Evolutionary conservation across 2,113 vertebrate genomes (phyloP).

Genomic region (Paradoxurus hermaphroditus): DNA sequence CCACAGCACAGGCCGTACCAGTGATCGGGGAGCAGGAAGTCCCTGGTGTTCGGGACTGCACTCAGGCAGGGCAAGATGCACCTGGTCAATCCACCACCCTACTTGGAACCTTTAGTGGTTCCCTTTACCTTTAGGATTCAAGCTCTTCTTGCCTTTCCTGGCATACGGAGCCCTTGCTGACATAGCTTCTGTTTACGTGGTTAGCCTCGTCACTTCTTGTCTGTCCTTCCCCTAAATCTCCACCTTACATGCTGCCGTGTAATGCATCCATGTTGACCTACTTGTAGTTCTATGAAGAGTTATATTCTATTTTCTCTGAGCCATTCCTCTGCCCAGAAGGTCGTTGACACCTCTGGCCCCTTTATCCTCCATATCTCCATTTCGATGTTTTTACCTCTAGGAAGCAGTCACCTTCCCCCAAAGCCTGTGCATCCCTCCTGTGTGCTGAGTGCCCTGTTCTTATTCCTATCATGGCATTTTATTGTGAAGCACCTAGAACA

Average conservation of each 20-base stretch:
- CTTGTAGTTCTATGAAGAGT: neutral
- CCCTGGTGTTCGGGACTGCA: neutral
- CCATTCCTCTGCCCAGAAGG: neutral
- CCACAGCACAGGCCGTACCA: neutral
- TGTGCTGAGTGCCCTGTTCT: neutral
- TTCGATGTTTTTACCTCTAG: neutral
- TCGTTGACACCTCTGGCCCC: neutral
- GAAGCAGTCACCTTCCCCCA: neutral
- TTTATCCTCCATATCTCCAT: neutral
- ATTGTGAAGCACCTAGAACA: conserved; percentile 10
- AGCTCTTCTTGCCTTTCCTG: neutral
- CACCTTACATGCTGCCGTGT: neutral
- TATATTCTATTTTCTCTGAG: neutral
- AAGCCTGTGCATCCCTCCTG: neutral
- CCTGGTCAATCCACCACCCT: neutral
- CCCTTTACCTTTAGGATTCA: neutral
- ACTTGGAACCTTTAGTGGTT: neutral
- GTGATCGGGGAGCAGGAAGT: accelerated
- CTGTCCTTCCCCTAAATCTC: neutral
- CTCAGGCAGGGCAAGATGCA: neutral
- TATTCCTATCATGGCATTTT: neutral
- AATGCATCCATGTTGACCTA: neutral
- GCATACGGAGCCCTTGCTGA: neutral
- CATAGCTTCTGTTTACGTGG: neutral
- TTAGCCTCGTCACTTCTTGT: neutral